Conservation (phyloP, 2,797 vertebrate species). For the Ctenosaura bakeri region DNA sequence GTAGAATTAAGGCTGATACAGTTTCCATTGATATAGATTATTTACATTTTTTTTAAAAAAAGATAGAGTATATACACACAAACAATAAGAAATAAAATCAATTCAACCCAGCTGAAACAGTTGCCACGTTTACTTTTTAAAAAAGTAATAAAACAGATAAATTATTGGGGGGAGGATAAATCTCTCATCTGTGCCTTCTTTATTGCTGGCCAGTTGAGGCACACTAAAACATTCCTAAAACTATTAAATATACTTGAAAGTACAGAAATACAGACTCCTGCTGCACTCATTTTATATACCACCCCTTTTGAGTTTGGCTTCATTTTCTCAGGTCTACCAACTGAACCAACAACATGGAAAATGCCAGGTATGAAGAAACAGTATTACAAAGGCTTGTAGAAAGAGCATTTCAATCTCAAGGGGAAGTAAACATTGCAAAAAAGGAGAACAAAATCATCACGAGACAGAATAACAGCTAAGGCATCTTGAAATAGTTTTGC, state of each 20-base stretch:
- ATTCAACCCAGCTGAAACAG: conserved; percentile 3
- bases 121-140: neutral
- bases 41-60: conserved; percentile 26
- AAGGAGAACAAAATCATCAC: neutral
- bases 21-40: conserved; percentile 16
- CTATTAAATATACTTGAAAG: neutral
- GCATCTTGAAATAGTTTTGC: neutral
- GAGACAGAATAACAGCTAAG: neutral
- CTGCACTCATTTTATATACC: neutral
- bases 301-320: neutral
- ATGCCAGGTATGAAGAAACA: neutral
- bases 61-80: conserved; percentile 5
- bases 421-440: neutral
- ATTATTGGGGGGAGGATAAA: neutral
- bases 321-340: neutral
- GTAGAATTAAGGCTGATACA: neutral
- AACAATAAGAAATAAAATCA: neutral
- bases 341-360: neutral
- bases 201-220: neutral
- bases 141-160: conserved; percentile 19
- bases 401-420: neutral
- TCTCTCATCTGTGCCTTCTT: neutral
- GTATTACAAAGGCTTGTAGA: neutral
- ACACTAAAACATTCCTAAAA: neutral
- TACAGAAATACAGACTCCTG: neutral